Conservation (phyloP, 2,888 invertebrate species). For the Orthosia gothica region DNA sequence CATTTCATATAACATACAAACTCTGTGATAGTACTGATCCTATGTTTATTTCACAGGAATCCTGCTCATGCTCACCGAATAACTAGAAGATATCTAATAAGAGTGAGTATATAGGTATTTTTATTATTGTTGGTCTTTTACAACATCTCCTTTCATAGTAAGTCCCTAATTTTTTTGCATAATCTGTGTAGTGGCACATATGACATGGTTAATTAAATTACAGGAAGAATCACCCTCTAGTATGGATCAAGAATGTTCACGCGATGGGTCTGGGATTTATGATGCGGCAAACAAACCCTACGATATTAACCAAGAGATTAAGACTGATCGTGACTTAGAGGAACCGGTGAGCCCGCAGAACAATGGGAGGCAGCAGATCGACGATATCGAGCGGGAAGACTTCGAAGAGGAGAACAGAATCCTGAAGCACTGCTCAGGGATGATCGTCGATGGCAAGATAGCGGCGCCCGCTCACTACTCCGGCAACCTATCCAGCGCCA, state of each 20-base stretch:
- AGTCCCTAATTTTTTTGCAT: not conserved
- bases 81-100: slow-evolving; percentile 57
- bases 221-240: slow-evolving; percentile 71
- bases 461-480: slow-evolving; percentile 78
- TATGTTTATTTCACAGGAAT: slow-evolving; percentile 64
- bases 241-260: slow-evolving; percentile 89
- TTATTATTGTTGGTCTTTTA: not conserved
- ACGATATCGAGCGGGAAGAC: slow-evolving; percentile 87
- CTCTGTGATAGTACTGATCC: slow-evolving; percentile 10
- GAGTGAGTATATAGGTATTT: slow-evolving; percentile 52
- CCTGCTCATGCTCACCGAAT: slow-evolving; percentile 73
- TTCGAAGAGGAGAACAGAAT: slow-evolving; percentile 89
- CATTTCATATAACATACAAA: not conserved
- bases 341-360: slow-evolving; percentile 71
- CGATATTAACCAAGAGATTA: slow-evolving; percentile 80
- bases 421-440: slow-evolving; percentile 85
- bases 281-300: slow-evolving; percentile 78
- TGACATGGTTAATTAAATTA: slow-evolving; percentile 35
- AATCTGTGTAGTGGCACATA: not conserved
- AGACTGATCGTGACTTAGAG: slow-evolving; percentile 81
- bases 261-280: slow-evolving; percentile 80
- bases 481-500: slow-evolving; percentile 82
- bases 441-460: slow-evolving; percentile 84
- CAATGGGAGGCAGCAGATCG: slow-evolving; percentile 81
- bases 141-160: not conserved